Conservation (phyloP, 2,888 invertebrate species). For the Cataglyphis rosenhaueri region DNA sequence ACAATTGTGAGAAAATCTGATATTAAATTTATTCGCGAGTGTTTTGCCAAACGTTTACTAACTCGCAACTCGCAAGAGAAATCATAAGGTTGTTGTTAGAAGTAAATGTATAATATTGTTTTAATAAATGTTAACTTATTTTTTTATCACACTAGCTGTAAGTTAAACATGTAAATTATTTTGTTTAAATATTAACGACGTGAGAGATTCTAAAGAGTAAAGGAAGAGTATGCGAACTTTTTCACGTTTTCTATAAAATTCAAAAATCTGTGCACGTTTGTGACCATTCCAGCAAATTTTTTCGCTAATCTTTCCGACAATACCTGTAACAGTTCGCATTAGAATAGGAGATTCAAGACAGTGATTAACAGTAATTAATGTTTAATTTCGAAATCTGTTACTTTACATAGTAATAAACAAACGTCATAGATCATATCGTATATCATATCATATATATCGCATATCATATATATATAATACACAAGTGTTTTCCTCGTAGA, state of each 20-base stretch:
- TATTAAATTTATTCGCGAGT: background rate
- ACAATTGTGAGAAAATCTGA: background rate
- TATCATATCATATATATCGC: constrained; percentile 49
- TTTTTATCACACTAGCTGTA: constrained; percentile 45
- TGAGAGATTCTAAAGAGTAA: background rate
- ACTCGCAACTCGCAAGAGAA: constrained; percentile 14
- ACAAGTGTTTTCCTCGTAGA: constrained; percentile 78
- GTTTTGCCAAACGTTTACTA: background rate
- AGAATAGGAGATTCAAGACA: constrained; percentile 65
- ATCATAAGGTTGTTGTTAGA: constrained; percentile 48
- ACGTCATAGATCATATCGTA: constrained; percentile 81
- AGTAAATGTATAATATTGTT: constrained; percentile 47
- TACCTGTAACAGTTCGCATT: background rate
- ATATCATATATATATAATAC: constrained; percentile 76
- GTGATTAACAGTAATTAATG: constrained; percentile 77
- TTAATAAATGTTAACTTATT: constrained; percentile 54
- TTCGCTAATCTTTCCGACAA: background rate
- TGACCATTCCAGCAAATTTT: background rate
- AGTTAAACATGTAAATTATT: constrained; percentile 45
- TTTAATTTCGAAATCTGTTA: constrained; percentile 84
- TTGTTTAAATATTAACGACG: constrained; percentile 39
- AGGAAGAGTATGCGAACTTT: background rate
- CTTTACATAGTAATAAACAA: constrained; percentile 84
- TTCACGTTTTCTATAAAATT: constrained; percentile 13
- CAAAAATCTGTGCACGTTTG: background rate